Conservation (phyloP, 2,797 vertebrate genomes). For the Lithobates pipiens region DNA sequence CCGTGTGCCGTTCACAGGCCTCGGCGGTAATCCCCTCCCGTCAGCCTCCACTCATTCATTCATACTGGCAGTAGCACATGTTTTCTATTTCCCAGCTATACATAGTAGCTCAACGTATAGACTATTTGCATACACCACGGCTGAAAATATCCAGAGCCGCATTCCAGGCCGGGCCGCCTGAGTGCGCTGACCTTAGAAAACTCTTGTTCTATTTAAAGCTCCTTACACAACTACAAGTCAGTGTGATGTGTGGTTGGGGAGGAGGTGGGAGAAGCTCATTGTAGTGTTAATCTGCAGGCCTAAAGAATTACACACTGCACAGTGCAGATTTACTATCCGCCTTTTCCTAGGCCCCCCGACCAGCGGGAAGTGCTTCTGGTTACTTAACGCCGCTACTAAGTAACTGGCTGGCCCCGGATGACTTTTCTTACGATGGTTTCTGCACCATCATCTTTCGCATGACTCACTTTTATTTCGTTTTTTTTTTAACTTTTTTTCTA, state of each 20-base stretch:
- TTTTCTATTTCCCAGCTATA: constrained; percentile 47
- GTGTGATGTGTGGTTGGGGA: background rate
- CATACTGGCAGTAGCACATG: constrained; percentile 32
- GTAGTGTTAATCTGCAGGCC: constrained; percentile 32
- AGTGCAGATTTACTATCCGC: background rate
- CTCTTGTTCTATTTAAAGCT: constrained; percentile 54
- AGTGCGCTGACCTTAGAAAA: constrained; percentile 51
- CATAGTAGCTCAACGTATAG: constrained; percentile 53
- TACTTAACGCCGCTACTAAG: background rate
- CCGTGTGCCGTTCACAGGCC: background rate
- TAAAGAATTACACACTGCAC: constrained; percentile 2
- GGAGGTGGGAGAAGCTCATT: constrained; percentile 33
- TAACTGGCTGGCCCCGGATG: background rate
- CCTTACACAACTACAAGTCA: constrained; percentile 12
- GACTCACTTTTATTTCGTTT: too few species aligned
- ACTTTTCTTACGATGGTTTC: background rate
- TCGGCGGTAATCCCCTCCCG: constrained; percentile 17
- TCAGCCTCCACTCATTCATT: constrained; percentile 38
- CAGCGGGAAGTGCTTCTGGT: background rate
- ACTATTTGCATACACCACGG: constrained; percentile 41
- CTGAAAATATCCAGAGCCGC: constrained; percentile 31
- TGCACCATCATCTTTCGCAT: too few species aligned
- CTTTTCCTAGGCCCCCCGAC: background rate
- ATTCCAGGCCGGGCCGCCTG: constrained; percentile 27
- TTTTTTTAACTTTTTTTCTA: too few species aligned